Base-by-base conservation (phyloP, 2,113 vertebrate genomes). In the Acanthochromis polyacanthus region DNA sequence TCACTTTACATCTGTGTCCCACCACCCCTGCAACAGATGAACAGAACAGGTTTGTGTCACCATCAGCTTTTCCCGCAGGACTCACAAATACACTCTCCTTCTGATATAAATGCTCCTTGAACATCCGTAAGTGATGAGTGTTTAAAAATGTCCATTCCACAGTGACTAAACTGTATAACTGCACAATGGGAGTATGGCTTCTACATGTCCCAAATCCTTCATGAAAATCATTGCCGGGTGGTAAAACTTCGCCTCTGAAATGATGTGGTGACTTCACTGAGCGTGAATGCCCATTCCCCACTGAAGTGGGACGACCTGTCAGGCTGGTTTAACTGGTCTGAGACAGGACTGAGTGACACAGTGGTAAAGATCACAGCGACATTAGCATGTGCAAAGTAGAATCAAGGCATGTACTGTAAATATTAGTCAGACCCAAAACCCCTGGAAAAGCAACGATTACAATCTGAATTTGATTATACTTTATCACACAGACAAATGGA, bases 251-350 rank as follows among this genome's bases (percentile, higher is more conserved):
- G 5, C 60, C 53, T 45, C 1, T 0, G 63, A 75, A 68, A 84
- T 5, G n/a, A 66, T 25, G 3, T 45, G 17, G 2, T 40, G 11
- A 63, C 22, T 70, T 60, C 40, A 61, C 51, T 17, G 23, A 9
- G 10, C 0, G 2, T 67, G 53, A 76, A 66, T 14, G 40, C 53
- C 70, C 50, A 28, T 46, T 59, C 9, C 0, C 1, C 5, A 5
- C 22, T 4, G 17, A 58, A 74, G 63, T 6, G 56, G 57, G 12
- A 1, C 0, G 10, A 56, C 76, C 30, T 4, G 88, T 71, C 28
- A 0, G 48, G 25, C 92, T 61, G 22, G 91, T 85, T 74, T 10
- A 66, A 86, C 92, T 10, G 16, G 88, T 92, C 43, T 76, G 58
- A 61, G 62, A 50, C 16, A 46, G 53, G 38, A 16, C 28, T 20